Base-by-base conservation (phyloP, 64 coral and sea anemone genomes). In the Platygyra sinensis region DNA sequence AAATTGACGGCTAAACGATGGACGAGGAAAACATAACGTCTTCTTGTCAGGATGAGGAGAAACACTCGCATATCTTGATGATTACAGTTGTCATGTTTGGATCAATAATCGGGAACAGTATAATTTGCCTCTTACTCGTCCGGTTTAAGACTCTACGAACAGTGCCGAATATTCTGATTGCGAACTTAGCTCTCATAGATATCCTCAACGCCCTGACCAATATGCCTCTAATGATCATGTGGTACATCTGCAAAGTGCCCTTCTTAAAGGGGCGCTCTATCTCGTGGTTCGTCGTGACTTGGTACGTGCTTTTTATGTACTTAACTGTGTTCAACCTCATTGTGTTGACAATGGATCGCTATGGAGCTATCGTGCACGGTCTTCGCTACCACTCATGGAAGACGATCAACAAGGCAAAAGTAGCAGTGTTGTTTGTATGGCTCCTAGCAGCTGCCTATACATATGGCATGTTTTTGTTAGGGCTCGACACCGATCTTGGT, bases 301-400 rank as follows among this genome's bases (percentile, higher is more conserved):
- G 67, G 72, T 94, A 94, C 65, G 92, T 94, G 1, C 30, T 94
- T 4, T 89, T 89, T n/a, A 94, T 94, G 92, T 85, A 89, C 46
- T 74, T 94, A 14, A 94, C 92, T 1, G 93, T 91, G 16, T 73
- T 87, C 12, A 80, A 89, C 28, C 82, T 94, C 5, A 89, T 86
- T 0, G 93, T 87, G 57, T 81, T 94, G 17, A 91, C 90, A 84
- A 77, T 94, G 82, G 93, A 94, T 67, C 93, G 93, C 54, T 94
- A 80, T 81, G 93, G 88, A 57, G 93, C 93, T 19, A 86, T 94
- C 17, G 83, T 86, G 11, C 93, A 91, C 67, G 82, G 93, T 27
- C 52, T 94, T 18, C 64, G 82, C 52, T 94, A 94, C 67, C 89
- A 94, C 25, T 80, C 82, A 1, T 94, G 93, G 93, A 94, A 94